A percentile compares a stretch with the other conserved stretches of the same genome.
These are phyloP conservation scores for Enteromius argenteus DNA, from an alignment of 2,797 vertebrate species.

Conservation along the genomic window DNA sequence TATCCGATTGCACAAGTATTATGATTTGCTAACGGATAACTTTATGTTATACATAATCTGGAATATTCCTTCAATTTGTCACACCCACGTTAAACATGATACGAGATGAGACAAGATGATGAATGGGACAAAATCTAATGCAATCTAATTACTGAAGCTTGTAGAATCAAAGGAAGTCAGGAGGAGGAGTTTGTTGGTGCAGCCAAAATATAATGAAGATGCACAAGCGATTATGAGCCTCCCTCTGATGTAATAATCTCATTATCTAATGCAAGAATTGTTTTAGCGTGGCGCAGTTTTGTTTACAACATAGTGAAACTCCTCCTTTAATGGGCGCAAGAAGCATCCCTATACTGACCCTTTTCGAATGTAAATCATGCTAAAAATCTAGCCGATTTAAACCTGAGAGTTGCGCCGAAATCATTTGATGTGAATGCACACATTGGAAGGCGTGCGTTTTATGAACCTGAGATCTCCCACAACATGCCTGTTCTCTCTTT, in stretches of 20 bases:
- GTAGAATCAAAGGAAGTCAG: conserved; percentile 19
- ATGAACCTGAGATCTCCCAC: conserved; percentile 18
- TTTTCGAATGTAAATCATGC: conserved; percentile 11
- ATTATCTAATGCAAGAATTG: conserved; percentile 40
- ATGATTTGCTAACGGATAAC: neutral
- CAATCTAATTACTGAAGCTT: conserved; percentile 14
- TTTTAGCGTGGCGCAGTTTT: conserved; percentile 3
- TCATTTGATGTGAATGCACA: conserved; percentile 8
- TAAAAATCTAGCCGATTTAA: neutral
- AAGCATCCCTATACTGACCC: conserved; percentile 8
- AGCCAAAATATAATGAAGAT: conserved; percentile 45
- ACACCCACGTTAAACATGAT: neutral
- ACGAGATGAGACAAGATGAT: conserved; percentile 3
- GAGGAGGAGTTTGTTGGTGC: neutral
- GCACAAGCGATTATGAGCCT: conserved; percentile 71
- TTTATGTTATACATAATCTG: conserved; percentile 17
- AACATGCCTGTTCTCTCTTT: conserved; percentile 23
- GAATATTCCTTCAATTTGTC: conserved; percentile 11
- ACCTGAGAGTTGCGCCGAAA: neutral
- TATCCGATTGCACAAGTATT: neutral
- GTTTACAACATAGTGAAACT: conserved; percentile 13
- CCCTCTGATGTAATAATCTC: conserved; percentile 70
- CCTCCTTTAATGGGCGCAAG: neutral
- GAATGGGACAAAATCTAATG: conserved; percentile 16
- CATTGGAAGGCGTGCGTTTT: neutral